These are phyloP conservation scores for Isaurus tuberculatus DNA, from an alignment of 92 coral and sea anemone genomes.

Conservation along the genomic window DNA sequence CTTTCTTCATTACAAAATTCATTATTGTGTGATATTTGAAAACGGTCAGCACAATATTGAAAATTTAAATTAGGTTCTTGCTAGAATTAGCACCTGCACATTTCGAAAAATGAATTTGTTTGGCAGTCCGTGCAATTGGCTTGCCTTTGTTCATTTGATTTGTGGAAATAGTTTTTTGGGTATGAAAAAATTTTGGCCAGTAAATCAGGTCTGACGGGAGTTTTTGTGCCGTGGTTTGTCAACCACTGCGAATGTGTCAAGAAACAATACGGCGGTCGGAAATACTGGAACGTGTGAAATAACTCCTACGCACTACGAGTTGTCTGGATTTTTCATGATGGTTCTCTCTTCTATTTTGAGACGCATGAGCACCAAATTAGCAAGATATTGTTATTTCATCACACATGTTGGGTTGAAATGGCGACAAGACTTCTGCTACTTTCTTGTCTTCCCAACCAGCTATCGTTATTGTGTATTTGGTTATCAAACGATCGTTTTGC, in stretches of 20 bases:
- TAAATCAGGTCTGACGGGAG: not conserved
- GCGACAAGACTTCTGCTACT: no score
- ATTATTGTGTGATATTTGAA: conserved; percentile 48
- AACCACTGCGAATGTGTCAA: conserved; percentile 42
- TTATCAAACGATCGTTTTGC: conserved; percentile 10
- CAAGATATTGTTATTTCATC: no score
- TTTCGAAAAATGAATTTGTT: not conserved
- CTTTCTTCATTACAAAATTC: conserved; percentile 33
- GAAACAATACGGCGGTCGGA: conserved; percentile 67
- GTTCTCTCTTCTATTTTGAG: conserved; percentile 4
- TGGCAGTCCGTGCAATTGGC: not conserved
- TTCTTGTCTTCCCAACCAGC: not conserved
- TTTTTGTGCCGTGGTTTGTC: conserved; percentile 9
- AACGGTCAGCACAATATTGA: conserved; percentile 42
- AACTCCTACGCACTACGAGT: conserved; percentile 35
- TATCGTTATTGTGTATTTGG: not conserved
- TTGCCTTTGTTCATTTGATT: not conserved
- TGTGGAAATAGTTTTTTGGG: not conserved
- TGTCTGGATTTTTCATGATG: conserved; percentile 31
- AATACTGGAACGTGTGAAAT: conserved; percentile 59
- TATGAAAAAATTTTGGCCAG: conserved; percentile 7
- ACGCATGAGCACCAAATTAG: not conserved
- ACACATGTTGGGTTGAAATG: no score
- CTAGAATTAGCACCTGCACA: conserved; percentile 39
- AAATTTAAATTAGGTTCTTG: conserved; percentile 47